A percentile compares a stretch with the other conserved stretches of the same genome.
phyloP scores from a whole-genome alignment of 1,140 invertebrate species.

The Drosophila leontia region DNA sequence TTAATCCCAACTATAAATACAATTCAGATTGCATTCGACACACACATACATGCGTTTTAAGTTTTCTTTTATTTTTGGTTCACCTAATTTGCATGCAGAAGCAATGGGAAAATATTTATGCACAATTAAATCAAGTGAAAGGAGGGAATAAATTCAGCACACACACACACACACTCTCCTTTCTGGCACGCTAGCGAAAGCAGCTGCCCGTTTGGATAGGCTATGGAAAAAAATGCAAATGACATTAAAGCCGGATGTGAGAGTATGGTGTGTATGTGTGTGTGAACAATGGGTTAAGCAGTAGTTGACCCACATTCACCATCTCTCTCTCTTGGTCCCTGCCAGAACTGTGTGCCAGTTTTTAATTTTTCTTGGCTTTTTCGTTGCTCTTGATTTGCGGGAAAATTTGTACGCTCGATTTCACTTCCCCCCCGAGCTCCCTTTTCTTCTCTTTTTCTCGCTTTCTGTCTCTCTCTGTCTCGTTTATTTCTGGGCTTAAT shows the following conservation, averaged over 20 bases:
- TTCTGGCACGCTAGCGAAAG: constrained; percentile 26
- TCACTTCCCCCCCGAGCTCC: constrained; percentile 3
- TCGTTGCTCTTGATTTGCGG: constrained; percentile 71
- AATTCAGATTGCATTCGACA: constrained; percentile 42
- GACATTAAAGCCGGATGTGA: constrained; percentile 54
- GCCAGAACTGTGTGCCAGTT: constrained; percentile 34
- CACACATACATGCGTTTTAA: constrained; percentile 6
- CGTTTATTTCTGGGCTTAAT: constrained; percentile 34
- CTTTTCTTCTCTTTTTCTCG: neutral
- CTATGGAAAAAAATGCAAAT: constrained; percentile 65
- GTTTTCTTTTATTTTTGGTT: constrained; percentile 7
- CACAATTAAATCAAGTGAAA: constrained; percentile 80
- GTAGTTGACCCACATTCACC: constrained; percentile 74
- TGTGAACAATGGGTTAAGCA: constrained; percentile 58
- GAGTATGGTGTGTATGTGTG: constrained; percentile 11
- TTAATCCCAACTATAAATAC: constrained; percentile 31
- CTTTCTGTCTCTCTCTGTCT: neutral
- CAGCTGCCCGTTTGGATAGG: constrained; percentile 56
- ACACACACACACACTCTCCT: neutral
- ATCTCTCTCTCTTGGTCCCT: constrained; percentile 7
- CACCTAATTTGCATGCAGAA: constrained; percentile 71
- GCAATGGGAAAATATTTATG: constrained; percentile 78
- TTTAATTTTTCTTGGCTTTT: constrained; percentile 74
- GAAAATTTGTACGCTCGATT: constrained; percentile 42
- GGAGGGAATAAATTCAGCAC: constrained; percentile 64